Base-by-base conservation (phyloP, 2,888 invertebrate species). In the Synanthedon vespiformis region DNA sequence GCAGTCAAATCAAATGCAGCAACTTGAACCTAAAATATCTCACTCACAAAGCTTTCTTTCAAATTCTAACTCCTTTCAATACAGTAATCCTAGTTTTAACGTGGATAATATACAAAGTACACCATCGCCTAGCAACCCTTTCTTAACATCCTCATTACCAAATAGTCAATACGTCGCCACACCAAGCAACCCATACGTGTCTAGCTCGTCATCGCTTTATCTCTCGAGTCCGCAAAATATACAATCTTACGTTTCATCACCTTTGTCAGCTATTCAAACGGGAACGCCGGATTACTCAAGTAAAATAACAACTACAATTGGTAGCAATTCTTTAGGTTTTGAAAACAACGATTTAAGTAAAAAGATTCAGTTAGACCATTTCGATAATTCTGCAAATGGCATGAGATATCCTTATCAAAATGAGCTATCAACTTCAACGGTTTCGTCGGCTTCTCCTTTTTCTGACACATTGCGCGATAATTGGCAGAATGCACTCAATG, bases 351-450 rank as follows among this genome's bases (percentile, higher is more conserved):
- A 80, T 4, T 60, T 61, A 13, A 74, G 65, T 58, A 81, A 82
- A 60, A 78, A 78, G 56, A 71, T 84, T 57, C 77, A 79, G 59
- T 79, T 83, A 52, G 83, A 86, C 58, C 84, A 85, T 63, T 87
- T 81, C 55, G 82, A 87, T 57, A 87, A 85, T 57, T 77, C 84
- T 13, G 78, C 71, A 4, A 81, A 77, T 58, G 84, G 84, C 5
- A 65, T 85, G 0, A 74, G 81, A 57, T 84, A 78, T 62, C 80
- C 80, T 0, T 58, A 62, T 12, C 16, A 48, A 58, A 79, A 71
- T 54, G 82, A 84, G 48, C 79, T 72, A 50, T 65, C 73, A 1
- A 72, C 79, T 48, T 77, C 86, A 8, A 80, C 85, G 14, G 58
- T 68, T 11, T 60, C 65, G 4, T 78, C 84, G 1, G 68, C 72